Base-by-base conservation (phyloP, 2,888 invertebrate genomes). In the Synergus umbraculus region DNA sequence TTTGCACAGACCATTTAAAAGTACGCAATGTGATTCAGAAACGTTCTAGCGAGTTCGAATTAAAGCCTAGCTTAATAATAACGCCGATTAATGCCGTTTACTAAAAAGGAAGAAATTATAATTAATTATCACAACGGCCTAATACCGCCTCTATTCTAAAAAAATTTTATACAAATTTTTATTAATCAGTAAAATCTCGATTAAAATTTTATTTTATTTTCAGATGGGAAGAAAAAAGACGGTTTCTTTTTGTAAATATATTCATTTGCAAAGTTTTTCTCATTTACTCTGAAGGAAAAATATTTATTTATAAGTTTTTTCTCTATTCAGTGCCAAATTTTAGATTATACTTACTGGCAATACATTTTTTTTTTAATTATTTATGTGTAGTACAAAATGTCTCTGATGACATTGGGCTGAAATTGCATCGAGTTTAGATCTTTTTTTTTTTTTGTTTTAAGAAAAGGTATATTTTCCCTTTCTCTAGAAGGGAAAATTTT, bases 1-100 rank as follows among this genome's bases (percentile, higher is more conserved):
- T 83, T 81, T 79, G 82, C 82, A 82, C 76, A 80, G 78, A 83
- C 78, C 80, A 81, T 76, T 84, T 82, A 78, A 84, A 82, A 80
- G 80, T 80, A 81, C 82, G 82, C 82, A 84, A 83, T 82, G 82
- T 85, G 83, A 84, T 84, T 83, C 78, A 82, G 58, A 77, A 82
- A 78, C 80, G 76, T 83, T 80, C 78, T 82, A 83, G 81, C 78
- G 76, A 78, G 66, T 73, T 54, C n/a, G 54, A 54, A 73, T 73
- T 67, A 54, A 54, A 73, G 37, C 76, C 63, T 77, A 76, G 44
- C 73, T 29, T 54, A 80, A 79, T 78, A 67, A 82, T 80, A 80
- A 79, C 58, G 77, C 66, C 81, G 73, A 76, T 66, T 73, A 73
- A 73, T 60, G 22, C 60, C 60, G 60, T 10, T 67, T 73, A n/a